Evolutionary conservation across 2,113 vertebrate species (phyloP).

Genomic region (Pangasianodon hypophthalmus): DNA sequence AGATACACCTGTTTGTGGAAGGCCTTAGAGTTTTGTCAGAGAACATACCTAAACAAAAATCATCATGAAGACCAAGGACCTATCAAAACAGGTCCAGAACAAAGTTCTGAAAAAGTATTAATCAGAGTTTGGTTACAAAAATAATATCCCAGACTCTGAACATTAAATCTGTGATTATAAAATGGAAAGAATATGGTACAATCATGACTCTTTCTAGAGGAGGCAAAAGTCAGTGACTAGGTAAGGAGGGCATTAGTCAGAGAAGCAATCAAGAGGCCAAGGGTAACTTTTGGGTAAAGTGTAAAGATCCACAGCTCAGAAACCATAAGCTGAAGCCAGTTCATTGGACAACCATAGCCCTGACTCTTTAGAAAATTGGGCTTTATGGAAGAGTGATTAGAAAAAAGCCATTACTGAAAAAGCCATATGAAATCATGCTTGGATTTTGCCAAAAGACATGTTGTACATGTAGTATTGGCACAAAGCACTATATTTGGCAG

Average conservation of each 20-base stretch:
- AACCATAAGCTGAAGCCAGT: neutral
- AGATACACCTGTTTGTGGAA: no score
- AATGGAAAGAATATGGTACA: neutral
- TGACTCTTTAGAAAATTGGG: neutral
- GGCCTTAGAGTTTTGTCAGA: neutral
- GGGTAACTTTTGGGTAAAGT: neutral
- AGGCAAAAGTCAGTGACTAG: neutral
- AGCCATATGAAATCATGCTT: neutral
- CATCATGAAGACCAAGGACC: neutral
- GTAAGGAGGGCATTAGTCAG: neutral
- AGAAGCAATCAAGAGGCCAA: neutral
- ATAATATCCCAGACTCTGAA: neutral
- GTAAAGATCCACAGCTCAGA: neutral
- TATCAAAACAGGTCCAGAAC: neutral
- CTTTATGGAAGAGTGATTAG: neutral
- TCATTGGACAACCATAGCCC: neutral
- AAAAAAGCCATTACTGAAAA: neutral
- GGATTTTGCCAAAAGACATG: neutral
- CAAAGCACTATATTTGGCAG: neutral
- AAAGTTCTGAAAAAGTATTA: neutral
- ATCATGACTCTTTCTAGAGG: neutral
- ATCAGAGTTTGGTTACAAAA: neutral
- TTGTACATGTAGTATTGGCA: neutral
- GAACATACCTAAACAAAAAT: neutral
- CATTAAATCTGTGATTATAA: neutral